Evolutionary conservation across 2,888 invertebrate genomes (phyloP), one percentile per base, ranked within the genome.

Genomic region (Erebia epiphron): DNA sequence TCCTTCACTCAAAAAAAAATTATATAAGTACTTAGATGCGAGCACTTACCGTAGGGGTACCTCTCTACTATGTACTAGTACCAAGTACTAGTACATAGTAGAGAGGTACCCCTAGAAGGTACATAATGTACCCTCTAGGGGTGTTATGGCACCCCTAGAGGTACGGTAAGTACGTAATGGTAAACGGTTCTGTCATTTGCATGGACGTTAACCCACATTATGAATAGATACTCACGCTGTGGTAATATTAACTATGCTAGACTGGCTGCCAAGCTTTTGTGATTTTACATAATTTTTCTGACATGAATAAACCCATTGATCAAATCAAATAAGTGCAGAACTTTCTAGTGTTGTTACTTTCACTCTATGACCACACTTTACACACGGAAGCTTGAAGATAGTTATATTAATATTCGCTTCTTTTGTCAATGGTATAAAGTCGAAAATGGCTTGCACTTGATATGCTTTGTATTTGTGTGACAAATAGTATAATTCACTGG

Each of bases 331-430:
- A 26, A 35, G 57, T 57, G 57, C 26, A 26, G 35, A 35, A 58
- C 57, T 35, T 58, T 58, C 57, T 13, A 58, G 57, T 58, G 57
- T 35, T 58, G n/a, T 58, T 35, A n/a, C 57, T 58, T 58, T 35
- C 57, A 14, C 26, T 57, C 26, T 57, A 57, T 14, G 26, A 11
- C 21, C 21, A 58, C n/a, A n/a, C 13, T 35, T 58, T 35, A 35
- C n/a, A 58, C 9, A 35, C 57, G 14, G n/a, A 35, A 58, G 57
- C 35, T 14, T 3, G 0, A 3, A 13, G 5, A 2, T 5, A 35
- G 7, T 52, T 9, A 54, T 16, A 52, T 52, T 13, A 9, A 14
- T 26, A 26, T 1, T 58, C 35, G 35, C 57, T 58, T n/a, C 1
- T 58, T n/a, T 57, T 35, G 0, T 0, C 8, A 35, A 8, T 14